phyloP scores from a whole-genome alignment of 92 coral and sea anemone species.

The Phenganax stokvisi region DNA sequence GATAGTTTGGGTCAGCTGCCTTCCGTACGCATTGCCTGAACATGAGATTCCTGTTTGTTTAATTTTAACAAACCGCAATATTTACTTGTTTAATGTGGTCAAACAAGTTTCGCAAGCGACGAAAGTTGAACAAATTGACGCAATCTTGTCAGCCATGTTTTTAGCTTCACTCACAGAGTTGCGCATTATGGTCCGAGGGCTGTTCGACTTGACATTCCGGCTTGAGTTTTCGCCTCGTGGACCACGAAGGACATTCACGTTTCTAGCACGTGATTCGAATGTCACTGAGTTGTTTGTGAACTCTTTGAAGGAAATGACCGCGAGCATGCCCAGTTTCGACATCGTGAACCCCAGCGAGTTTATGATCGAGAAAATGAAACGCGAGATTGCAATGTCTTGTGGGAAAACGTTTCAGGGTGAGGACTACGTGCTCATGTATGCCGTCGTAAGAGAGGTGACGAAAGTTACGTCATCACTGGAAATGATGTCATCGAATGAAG shows the following conservation, averaged over 20 bases:
- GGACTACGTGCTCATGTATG: slow-evolving; percentile 69
- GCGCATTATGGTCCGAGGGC: slow-evolving; percentile 69
- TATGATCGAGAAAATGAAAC: slow-evolving; percentile 53
- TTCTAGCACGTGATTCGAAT: slow-evolving; percentile 85
- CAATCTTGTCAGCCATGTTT: slow-evolving; percentile 64
- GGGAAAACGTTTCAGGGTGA: slow-evolving; percentile 47
- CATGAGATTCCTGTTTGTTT: slow-evolving; percentile 90
- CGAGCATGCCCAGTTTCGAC: slow-evolving; percentile 46
- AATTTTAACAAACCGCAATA: slow-evolving; percentile 71
- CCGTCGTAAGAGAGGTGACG: slow-evolving; percentile 79
- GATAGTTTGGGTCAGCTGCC: slow-evolving; percentile 84
- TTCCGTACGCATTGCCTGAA: slow-evolving; percentile 90
- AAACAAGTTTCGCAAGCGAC: slow-evolving; percentile 32
- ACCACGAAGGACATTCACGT: slow-evolving; percentile 84
- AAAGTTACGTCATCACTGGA: slow-evolving; percentile 38
- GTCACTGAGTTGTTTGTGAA: slow-evolving; percentile 71
- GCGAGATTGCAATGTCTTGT: slow-evolving; percentile 48
- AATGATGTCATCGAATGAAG: neutral
- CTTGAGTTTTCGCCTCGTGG: slow-evolving; percentile 59
- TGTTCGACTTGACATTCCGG: slow-evolving; percentile 71
- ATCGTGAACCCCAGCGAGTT: slow-evolving; percentile 70
- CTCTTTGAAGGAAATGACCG: slow-evolving; percentile 57
- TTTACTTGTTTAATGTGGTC: slow-evolving; percentile 70
- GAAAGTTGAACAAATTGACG: slow-evolving; percentile 49
- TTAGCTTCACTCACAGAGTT: slow-evolving; percentile 70